These are phyloP conservation scores for Chiroxiphia lanceolata DNA, from an alignment of 2,797 vertebrate genomes.

Conservation along the genomic window DNA sequence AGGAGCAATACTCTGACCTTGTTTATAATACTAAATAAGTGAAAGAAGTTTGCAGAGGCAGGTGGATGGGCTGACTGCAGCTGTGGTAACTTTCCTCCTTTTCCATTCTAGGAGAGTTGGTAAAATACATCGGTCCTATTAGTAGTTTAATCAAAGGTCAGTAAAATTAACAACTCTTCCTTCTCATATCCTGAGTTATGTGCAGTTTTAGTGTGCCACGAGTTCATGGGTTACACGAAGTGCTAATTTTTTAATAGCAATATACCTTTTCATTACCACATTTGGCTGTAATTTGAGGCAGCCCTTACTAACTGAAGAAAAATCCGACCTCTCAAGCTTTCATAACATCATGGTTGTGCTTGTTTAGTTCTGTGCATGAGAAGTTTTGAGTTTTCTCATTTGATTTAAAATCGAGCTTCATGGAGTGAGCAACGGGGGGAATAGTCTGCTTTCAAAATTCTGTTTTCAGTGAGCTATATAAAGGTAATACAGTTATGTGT, in stretches of 20 bases:
- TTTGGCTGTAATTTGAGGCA: neutral
- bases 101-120: neutral
- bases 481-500: neutral
- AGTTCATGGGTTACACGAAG: neutral
- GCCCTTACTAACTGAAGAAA: neutral
- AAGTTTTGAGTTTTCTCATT: neutral
- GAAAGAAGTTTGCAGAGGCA: neutral
- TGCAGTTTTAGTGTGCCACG: neutral
- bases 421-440: neutral
- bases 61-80: neutral
- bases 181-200: neutral
- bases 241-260: neutral
- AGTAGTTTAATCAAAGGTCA: neutral
- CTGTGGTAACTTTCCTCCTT: neutral
- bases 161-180: neutral
- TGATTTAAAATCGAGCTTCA: neutral
- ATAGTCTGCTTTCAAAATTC: neutral
- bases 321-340: neutral
- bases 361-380: neutral
- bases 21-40: neutral
- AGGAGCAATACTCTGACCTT: neutral
- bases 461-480: neutral
- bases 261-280: neutral
- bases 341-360: rapidly evolving
- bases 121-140: neutral